These are phyloP conservation scores for Amphiura filiformis DNA, from an alignment of 35 echinoderm and acorn worm genomes.

Conservation along the genomic window DNA sequence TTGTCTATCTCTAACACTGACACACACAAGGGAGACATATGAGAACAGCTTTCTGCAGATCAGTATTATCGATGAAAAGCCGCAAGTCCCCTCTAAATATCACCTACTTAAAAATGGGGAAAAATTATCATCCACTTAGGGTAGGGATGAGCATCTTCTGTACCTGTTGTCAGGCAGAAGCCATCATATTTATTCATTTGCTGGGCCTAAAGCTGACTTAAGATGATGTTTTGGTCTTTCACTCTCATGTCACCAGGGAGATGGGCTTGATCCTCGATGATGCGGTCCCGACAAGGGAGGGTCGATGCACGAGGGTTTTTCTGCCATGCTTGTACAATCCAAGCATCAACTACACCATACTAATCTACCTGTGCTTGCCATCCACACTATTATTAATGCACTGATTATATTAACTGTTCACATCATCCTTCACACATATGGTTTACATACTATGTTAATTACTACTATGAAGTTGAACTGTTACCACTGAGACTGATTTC, in stretches of 20 bases:
- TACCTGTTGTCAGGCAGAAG: not conserved
- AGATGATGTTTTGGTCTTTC: conserved; percentile 3
- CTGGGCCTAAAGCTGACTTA: not conserved
- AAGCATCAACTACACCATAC: not conserved
- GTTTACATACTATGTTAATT: too few relatives aligned
- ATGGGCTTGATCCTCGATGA: not conserved
- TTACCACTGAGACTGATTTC: too few relatives aligned
- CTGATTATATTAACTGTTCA: too few relatives aligned
- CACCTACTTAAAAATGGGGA: not conserved
- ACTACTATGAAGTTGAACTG: too few relatives aligned
- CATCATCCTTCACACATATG: not conserved
- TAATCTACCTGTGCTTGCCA: not conserved
- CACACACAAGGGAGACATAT: not conserved
- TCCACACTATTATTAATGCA: not conserved
- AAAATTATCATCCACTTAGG: conserved; percentile 12
- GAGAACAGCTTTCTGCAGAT: not conserved
- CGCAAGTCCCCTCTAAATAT: not conserved
- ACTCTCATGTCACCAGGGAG: not conserved
- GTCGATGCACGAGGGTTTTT: not conserved
- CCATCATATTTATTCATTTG: conserved; percentile 7
- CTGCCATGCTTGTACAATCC: not conserved
- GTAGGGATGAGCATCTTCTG: not conserved
- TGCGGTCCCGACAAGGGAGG: not conserved
- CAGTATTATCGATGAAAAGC: conserved; percentile 5
- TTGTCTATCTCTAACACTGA: too few relatives aligned